These are phyloP conservation scores for Euphydryas editha DNA, from an alignment of 2,888 invertebrate genomes.

Conservation along the genomic window DNA sequence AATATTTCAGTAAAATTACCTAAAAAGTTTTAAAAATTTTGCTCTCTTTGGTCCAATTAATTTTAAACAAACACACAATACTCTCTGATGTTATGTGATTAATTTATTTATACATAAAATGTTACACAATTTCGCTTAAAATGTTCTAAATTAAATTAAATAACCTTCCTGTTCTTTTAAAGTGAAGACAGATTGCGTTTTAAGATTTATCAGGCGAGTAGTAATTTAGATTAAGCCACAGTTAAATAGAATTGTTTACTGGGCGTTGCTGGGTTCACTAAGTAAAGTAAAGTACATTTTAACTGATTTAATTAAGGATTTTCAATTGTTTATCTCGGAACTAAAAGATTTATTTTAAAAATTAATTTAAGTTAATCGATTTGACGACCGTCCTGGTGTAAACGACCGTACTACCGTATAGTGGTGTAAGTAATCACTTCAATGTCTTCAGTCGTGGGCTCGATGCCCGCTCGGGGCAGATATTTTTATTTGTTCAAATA, in stretches of 20 bases:
- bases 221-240: slow-evolving; percentile 24
- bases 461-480: too few relatives aligned
- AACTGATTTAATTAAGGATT: slow-evolving; percentile 3
- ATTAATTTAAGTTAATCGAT: background rate
- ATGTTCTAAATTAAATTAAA: slow-evolving; percentile 1
- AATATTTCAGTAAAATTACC: too few relatives aligned
- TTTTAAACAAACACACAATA: too few relatives aligned
- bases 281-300: slow-evolving; percentile 14
- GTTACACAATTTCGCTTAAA: background rate
- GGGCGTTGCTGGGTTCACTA: background rate
- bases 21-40: too few relatives aligned
- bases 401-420: too few relatives aligned
- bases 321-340: background rate
- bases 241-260: slow-evolving; percentile 21
- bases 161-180: background rate
- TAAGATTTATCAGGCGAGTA: slow-evolving; percentile 20
- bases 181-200: slow-evolving; percentile 20
- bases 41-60: too few relatives aligned
- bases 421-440: too few relatives aligned
- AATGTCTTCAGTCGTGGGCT: too few relatives aligned
- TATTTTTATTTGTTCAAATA: too few relatives aligned
- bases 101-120: too few relatives aligned
- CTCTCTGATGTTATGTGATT: too few relatives aligned
- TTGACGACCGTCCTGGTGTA: too few relatives aligned
- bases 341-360: background rate